These are phyloP conservation scores for Macrotus californicus DNA, from an alignment of 2,113 vertebrate genomes.

Conservation along the genomic window DNA sequence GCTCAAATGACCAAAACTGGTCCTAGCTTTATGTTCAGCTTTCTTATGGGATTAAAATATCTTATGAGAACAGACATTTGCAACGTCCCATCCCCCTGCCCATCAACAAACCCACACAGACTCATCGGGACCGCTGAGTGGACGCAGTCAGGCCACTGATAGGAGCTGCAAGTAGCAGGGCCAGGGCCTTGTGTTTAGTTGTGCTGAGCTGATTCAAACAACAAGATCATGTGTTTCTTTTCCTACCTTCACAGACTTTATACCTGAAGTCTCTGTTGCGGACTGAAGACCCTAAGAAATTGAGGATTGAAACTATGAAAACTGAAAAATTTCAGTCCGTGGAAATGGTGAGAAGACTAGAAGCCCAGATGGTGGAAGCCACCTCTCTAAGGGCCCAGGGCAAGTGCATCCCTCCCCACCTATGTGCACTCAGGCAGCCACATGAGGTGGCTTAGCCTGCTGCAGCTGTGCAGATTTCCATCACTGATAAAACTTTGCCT, in stretches of 20 bases:
- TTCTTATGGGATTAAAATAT: not conserved
- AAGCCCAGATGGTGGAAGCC: not conserved
- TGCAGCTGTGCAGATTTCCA: constrained; percentile 70
- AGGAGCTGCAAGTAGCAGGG: not conserved
- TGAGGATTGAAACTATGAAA: not conserved
- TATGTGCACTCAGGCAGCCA: not conserved
- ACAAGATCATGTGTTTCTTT: not conserved
- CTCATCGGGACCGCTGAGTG: not conserved
- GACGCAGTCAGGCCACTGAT: not conserved
- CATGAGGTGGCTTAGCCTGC: constrained; percentile 52
- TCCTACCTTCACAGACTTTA: not conserved
- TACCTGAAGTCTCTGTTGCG: not conserved
- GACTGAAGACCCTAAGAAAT: not conserved
- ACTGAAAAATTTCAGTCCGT: not conserved
- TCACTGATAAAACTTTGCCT: constrained; percentile 80
- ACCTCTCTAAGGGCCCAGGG: not conserved
- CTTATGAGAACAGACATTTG: not conserved
- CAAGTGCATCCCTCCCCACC: not conserved
- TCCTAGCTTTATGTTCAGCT: not conserved
- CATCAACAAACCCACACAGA: not conserved
- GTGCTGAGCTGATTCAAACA: not conserved
- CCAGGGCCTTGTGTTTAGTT: not conserved
- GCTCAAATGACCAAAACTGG: not conserved
- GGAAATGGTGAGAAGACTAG: not conserved
- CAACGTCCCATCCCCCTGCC: not conserved